Evolutionary conservation across 1,140 invertebrate species (phyloP).

Genomic region (Orchesella cincta): DNA sequence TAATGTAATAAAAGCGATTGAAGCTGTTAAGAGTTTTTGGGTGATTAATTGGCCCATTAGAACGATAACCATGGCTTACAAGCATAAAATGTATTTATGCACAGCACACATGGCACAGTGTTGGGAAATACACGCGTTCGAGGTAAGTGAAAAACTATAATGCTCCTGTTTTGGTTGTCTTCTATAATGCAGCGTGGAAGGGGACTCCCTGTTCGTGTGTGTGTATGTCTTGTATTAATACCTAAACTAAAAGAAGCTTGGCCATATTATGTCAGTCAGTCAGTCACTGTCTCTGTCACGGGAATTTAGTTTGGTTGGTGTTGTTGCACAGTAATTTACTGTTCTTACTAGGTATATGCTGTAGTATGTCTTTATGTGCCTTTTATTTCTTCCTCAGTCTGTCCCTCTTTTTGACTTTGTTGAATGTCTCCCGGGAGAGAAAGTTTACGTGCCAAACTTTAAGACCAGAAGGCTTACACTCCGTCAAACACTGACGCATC

Average conservation of each 20-base stretch:
- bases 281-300: conserved; percentile 14
- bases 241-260: neutral
- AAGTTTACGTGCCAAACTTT: conserved; percentile 38
- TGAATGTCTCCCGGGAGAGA: conserved; percentile 32
- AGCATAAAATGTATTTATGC: neutral
- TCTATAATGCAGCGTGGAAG: too few relatives aligned
- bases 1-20: neutral
- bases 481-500: conserved; percentile 8
- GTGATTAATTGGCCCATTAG: conserved; percentile 11
- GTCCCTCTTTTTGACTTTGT: conserved; percentile 23
- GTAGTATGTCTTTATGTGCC: neutral
- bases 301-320: neutral
- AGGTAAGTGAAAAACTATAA: neutral
- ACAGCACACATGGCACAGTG: neutral
- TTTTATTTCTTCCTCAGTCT: neutral
- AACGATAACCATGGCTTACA: neutral
- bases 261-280: conserved; percentile 15
- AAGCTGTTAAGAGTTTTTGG: conserved; percentile 3
- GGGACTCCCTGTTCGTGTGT: too few relatives aligned
- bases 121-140: neutral
- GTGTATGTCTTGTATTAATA: too few relatives aligned
- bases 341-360: neutral
- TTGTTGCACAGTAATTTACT: neutral
- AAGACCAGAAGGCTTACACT: conserved; percentile 20
- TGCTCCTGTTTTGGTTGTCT: too few relatives aligned